Base-by-base conservation (phyloP, 1,140 invertebrate genomes). In the Drosophila asahinai region DNA sequence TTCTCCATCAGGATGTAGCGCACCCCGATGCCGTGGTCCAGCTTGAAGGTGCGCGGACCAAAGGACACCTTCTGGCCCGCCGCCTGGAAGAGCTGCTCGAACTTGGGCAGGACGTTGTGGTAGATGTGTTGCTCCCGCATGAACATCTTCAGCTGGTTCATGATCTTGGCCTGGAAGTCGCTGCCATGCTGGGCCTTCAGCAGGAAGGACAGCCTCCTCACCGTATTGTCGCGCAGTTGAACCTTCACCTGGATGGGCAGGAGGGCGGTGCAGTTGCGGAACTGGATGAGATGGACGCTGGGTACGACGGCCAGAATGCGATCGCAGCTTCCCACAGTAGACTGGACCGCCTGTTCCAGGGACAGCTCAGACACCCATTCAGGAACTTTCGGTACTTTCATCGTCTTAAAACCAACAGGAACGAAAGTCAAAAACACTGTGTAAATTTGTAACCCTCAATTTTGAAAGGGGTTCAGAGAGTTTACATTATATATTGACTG, bases 11-110 rank as follows among this genome's bases (percentile, higher is more conserved):
- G 72, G 19, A 71, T 48, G 36, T 78, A 78, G 30, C 67, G 47
- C 3, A 71, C 54, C 0, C 77, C 70, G 9, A 48, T 94, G 61
- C 22, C 77, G 15, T 47, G 93, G 92, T 66, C 81, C 7, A 87
- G 49, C 55, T 75, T 51, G 17, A 66, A 89, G 43, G 60, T 67
- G 3, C 38, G 62, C 6, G 63, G 81, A 6, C 66, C 72, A 12
- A 61, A 59, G 22, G 27, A 33, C 6, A 71, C 36, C 2, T 49
- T 38, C 27, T 63, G 57, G 19, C 76, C 76, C 6, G 33, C 75
- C 7, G 19, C n/a, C 36, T 52, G 15, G 52, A 77, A 89, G 12
- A 86, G 67, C 40, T 77, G 14, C 40, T 72, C 66, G 2, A 80
- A 51, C 27, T 49, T 49, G 30, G 77, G 77, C 15, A 80, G 15